phyloP scores from a whole-genome alignment of 2,113 vertebrate species.

The Ptilonorhynchus violaceus region DNA sequence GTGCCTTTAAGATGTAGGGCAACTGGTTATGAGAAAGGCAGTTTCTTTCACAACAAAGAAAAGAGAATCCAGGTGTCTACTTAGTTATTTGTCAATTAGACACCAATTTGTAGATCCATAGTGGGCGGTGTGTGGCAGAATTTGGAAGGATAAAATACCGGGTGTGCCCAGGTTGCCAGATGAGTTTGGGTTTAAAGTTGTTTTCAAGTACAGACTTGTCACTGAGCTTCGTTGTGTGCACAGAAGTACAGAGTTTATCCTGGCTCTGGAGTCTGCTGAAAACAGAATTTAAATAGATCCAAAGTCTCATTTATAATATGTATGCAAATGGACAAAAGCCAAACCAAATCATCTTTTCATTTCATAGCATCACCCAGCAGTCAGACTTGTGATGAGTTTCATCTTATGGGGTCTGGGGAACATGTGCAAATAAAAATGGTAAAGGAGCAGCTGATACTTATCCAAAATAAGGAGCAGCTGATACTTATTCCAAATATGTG shows the following conservation, averaged over 20 bases:
- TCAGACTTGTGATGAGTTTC: not conserved
- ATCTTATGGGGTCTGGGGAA: not conserved
- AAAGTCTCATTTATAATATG: not conserved
- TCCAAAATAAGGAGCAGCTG: not conserved
- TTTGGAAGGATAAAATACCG: not conserved
- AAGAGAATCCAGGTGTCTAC: not conserved
- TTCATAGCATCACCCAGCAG: not conserved
- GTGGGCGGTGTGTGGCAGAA: not conserved
- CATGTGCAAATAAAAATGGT: not conserved
- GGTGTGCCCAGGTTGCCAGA: not conserved
- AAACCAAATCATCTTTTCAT: not conserved
- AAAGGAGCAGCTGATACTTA: not conserved
- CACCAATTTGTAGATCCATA: slow-evolving; percentile 14
- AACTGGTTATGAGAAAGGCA: not conserved
- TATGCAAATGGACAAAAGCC: not conserved
- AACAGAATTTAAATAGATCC: not conserved
- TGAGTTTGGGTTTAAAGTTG: not conserved
- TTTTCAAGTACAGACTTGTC: slow-evolving; percentile 1
- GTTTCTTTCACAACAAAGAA: not conserved
- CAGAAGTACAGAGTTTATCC: not conserved
- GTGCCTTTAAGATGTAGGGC: not conserved
- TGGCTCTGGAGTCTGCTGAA: not conserved
- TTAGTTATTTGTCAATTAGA: slow-evolving; percentile 4
- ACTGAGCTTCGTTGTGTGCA: not conserved
- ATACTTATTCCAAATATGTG: not conserved